A percentile compares a stretch with the other conserved stretches of the same genome.
These are phyloP conservation scores for Bombus confusus DNA, from an alignment of 1,140 invertebrate genomes.

Conservation along the genomic window DNA sequence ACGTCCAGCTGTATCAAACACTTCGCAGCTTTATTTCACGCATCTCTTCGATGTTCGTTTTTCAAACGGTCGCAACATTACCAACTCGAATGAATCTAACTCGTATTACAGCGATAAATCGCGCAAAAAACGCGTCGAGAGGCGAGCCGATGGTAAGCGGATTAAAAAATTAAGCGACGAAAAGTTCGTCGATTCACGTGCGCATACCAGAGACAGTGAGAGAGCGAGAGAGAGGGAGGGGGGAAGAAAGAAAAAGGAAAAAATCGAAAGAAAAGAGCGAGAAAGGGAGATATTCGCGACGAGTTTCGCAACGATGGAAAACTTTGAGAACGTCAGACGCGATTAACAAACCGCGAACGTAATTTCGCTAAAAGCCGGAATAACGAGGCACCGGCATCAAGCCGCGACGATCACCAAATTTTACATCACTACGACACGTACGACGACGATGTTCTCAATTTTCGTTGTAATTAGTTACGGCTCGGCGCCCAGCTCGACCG, in stretches of 20 bases:
- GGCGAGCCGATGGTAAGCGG: neutral
- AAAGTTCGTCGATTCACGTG: constrained; percentile 28
- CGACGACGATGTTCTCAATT: constrained; percentile 54
- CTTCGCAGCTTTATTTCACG: neutral
- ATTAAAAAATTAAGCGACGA: constrained; percentile 58
- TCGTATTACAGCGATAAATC: constrained; percentile 26
- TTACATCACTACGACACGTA: constrained; percentile 43
- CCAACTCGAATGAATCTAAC: neutral
- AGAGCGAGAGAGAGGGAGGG: no score
- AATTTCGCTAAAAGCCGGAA: constrained; percentile 65
- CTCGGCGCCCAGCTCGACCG: constrained; percentile 9
- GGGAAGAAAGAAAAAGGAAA: neutral
- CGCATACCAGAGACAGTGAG: neutral
- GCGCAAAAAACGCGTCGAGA: constrained; percentile 10
- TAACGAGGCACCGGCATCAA: constrained; percentile 42
- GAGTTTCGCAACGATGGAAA: constrained; percentile 29
- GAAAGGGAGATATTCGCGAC: neutral
- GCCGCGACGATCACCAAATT: constrained; percentile 57
- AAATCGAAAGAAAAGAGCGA: neutral
- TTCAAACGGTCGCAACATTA: neutral
- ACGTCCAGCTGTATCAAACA: no score
- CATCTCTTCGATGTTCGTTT: neutral
- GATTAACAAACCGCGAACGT: constrained; percentile 64
- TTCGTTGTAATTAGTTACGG: constrained; percentile 59
- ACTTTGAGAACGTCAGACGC: constrained; percentile 42